Conservation (phyloP, 2,888 invertebrate genomes). For the Habrosyne pyritoides region DNA sequence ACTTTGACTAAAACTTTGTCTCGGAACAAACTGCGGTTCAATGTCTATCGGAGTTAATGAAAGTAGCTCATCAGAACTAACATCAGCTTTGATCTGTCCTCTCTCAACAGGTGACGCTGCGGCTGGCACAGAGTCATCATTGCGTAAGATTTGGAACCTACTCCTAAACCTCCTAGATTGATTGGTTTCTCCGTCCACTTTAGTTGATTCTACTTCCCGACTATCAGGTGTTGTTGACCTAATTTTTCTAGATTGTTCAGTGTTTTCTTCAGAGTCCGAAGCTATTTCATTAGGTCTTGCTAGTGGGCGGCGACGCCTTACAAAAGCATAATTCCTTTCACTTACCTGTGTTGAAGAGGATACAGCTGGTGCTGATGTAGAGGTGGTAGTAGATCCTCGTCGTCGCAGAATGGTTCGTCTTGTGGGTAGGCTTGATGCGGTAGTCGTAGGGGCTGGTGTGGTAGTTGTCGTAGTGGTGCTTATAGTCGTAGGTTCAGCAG, state of each 20-base stretch:
- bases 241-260: conserved; percentile 60
- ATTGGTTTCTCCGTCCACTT: conserved; percentile 35
- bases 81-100: conserved; percentile 61
- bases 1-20: conserved; percentile 39
- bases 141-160: conserved; percentile 47
- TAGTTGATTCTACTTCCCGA: conserved; percentile 57
- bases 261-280: conserved; percentile 60
- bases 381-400: conserved; percentile 53
- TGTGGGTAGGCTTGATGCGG: conserved; percentile 42
- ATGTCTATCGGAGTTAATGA: conserved; percentile 81
- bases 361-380: conserved; percentile 48
- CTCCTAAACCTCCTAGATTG: conserved; percentile 50
- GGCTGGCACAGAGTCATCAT: conserved; percentile 66
- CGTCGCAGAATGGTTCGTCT: conserved; percentile 55
- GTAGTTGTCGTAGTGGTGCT: conserved; percentile 45
- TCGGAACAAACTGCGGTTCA: conserved; percentile 53
- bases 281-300: conserved; percentile 70
- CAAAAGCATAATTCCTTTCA: conserved; percentile 78
- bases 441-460: conserved; percentile 43
- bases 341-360: conserved; percentile 79
- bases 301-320: conserved; percentile 70
- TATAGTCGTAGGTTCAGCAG: conserved; percentile 47
- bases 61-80: conserved; percentile 76
- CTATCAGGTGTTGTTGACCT: conserved; percentile 79
- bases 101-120: conserved; percentile 65